A percentile compares a stretch with the other conserved stretches of the same genome.
Conservation (phyloP, 1,140 invertebrate species). For the Macrobrachium rosenbergii region DNA sequence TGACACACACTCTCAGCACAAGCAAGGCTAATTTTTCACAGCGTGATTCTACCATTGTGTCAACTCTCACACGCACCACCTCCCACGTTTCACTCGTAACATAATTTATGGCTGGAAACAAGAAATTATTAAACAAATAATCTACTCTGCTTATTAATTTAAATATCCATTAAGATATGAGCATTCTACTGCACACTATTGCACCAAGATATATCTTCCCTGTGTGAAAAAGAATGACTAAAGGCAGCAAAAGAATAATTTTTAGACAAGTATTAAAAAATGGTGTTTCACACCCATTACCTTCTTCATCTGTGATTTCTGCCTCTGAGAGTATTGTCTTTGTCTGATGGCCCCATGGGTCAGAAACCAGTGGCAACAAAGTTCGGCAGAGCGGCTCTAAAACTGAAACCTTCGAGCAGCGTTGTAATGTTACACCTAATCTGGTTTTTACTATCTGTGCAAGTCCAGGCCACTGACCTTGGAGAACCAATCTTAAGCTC, state of each 20-base stretch:
- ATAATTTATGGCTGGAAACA: slow-evolving; percentile 70
- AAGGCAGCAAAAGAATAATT: too few species aligned
- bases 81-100: slow-evolving; percentile 73
- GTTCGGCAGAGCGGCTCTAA: slow-evolving; percentile 71
- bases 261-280: neutral
- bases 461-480: slow-evolving; percentile 74
- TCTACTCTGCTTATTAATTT: too few species aligned
- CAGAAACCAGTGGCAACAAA: slow-evolving; percentile 72
- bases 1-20: slow-evolving; percentile 73
- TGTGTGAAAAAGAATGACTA: too few species aligned
- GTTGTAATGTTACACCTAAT: slow-evolving; percentile 73
- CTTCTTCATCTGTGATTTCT: slow-evolving; percentile 63
- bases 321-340: slow-evolving; percentile 71
- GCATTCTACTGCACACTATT: too few species aligned
- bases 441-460: slow-evolving; percentile 73
- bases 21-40: slow-evolving; percentile 75
- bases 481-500: slow-evolving; percentile 74
- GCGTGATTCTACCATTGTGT: slow-evolving; percentile 73
- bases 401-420: slow-evolving; percentile 69
- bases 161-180: slow-evolving; percentile 19
- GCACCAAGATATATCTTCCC: too few species aligned
- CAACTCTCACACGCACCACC: slow-evolving; percentile 73
- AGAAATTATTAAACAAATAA: neutral
- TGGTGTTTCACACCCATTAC: slow-evolving; percentile 34
- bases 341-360: slow-evolving; percentile 73